Percentiles rank a stretch among this genome's conserved stretches.
Evolutionary conservation across 2,797 vertebrate genomes (phyloP).

Genomic region (Ateles fusciceps): DNA sequence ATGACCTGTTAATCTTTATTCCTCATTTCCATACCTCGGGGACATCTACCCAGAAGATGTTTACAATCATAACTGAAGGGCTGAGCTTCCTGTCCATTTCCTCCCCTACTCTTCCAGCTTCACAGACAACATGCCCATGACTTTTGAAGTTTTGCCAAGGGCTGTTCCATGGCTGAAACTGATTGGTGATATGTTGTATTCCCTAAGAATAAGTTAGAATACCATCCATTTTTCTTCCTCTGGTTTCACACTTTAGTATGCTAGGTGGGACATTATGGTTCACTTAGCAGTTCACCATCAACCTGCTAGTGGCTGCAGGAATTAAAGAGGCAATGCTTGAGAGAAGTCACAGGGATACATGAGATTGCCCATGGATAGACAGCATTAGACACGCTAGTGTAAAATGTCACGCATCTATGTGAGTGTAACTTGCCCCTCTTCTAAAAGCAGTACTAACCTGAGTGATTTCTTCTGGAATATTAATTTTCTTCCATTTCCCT

Average conservation of each 20-base stretch:
- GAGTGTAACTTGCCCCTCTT: neutral
- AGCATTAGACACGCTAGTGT: neutral
- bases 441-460: neutral
- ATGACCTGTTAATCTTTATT: neutral
- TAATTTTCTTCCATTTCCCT: slow-evolving; percentile 36
- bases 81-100: neutral
- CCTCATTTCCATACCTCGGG: neutral
- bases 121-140: neutral
- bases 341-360: neutral
- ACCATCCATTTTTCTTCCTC: neutral
- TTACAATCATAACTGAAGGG: neutral
- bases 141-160: neutral
- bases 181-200: neutral
- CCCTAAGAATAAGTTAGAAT: neutral
- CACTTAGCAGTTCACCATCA: neutral
- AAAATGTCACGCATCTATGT: neutral
- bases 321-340: neutral
- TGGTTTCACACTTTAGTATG: neutral
- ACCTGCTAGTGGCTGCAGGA: neutral
- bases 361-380: neutral
- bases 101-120: neutral
- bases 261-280: neutral
- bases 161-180: neutral
- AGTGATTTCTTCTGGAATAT: neutral
- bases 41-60: neutral